Base-by-base conservation (phyloP, 2,888 invertebrate species). In the Mythimna ferrago region DNA sequence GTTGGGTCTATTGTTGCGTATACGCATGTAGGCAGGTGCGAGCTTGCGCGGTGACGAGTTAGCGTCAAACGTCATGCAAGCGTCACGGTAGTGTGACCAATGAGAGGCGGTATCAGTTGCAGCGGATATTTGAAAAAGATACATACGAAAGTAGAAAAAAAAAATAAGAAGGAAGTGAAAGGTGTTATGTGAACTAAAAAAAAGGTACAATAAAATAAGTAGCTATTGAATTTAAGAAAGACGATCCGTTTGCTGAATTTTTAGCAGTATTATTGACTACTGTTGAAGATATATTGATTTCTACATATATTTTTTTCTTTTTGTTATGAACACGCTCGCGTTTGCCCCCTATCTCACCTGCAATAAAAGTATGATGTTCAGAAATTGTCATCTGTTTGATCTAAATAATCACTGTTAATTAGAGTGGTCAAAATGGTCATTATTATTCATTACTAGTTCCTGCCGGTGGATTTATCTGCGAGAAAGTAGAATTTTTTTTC, bases 1-100 rank as follows among this genome's bases (percentile, higher is more conserved):
- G 79, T 84, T 81, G 58, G 72, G 38, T 69, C 74, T 87, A 80
- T 85, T 86, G 86, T 83, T 71, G 80, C 68, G 72, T 77, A 80
- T 73, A 81, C 76, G 86, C 83, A 86, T 86, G 71, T 86, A 87
- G 88, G 93, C 95, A 94, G 94, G 95, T 95, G 94, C 85, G 89
- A 83, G 92, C 91, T 89, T 89, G 85, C 87, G 87, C 88, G 74
- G 78, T 86, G 84, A 87, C 79, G 87, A 74, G 83, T 87, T 84
- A 79, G 80, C 81, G 74, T 81, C 65, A 81, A 73, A 61, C 77
- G 73, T 82, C 78, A 76, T 69, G 70, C 51, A 60, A 26, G 71
- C 75, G 83, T 82, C 80, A 76, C 77, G 74, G 86, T 72, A 81
- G 87, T 87, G 83, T 88, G 90, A 89, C 87, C 88, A 88, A 89